Base-by-base conservation (phyloP, 2,797 vertebrate species). In the Pseudomugil tenellus region DNA sequence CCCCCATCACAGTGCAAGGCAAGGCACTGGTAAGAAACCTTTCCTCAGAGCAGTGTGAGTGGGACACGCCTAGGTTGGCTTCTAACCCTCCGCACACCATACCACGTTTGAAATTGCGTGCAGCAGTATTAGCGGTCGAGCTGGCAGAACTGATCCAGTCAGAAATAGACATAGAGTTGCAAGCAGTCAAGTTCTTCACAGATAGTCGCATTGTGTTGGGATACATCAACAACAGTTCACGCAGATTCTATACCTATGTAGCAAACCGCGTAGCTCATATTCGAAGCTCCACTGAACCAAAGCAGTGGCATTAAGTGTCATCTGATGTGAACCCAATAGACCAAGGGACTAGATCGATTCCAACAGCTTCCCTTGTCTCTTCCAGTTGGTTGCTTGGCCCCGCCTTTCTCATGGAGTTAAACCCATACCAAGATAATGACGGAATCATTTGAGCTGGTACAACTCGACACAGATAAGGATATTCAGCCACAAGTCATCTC, bases 221-320 rank as follows among this genome's bases (percentile, higher is more conserved):
- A 8, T 67, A 71, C 37, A 76, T 76, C 13, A 13, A 67, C 28
- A 71, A 67, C 28, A 26, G 28, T 6, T 39, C 56, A 23, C 3
- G 8, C 0, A 26, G 57, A 28, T 66, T 71, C 26, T 67, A 61
- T 26, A 32, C 28, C 2, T 76, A 71, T 26, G 63, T 71, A 6
- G 31, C 55, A 3, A 58, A 67, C 11, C 4, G 63, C 13, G 58
- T 71, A 3, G 10, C 37, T n/a, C 21, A 13, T 3, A 67, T 77
- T 8, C 2, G 53, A 0, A 23, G 28, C 1, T 68, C 53, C 2
- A 66, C 73, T 0, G 2, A 54, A 32, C 63, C 29, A 21, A 8
- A 51, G 2, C 64, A 67, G 63, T 76, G 74, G 74, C 49, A 59
- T 7, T 55, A 64, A 1, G 60, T 70, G n/a, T 0, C 0, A 0